These are phyloP conservation scores for Calliopsis andreniformis DNA, from an alignment of 1,140 invertebrate species.

Conservation along the genomic window DNA sequence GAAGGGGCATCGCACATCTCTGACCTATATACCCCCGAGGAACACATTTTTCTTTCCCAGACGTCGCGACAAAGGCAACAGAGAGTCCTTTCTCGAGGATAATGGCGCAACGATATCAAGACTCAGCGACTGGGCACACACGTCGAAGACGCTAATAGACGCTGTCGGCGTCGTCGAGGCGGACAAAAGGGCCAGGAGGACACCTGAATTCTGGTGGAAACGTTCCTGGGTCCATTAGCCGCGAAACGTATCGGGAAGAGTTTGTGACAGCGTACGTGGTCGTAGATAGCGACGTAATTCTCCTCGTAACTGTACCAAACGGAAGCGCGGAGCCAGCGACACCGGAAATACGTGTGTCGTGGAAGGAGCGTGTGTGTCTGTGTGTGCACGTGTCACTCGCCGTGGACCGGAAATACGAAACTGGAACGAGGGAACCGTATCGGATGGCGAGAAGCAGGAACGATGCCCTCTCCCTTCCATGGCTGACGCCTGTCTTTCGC, in stretches of 20 bases:
- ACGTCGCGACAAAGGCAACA: too few relatives aligned
- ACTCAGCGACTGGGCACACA: too few relatives aligned
- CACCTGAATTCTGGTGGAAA: neutral
- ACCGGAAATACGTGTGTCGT: neutral
- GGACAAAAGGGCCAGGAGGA: neutral
- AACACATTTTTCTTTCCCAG: too few relatives aligned
- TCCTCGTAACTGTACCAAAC: too few relatives aligned
- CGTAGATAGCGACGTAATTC: neutral
- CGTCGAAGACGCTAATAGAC: neutral
- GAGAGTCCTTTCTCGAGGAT: too few relatives aligned
- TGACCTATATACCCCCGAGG: too few relatives aligned
- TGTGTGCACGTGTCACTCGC: neutral
- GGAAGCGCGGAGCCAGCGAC: neutral
- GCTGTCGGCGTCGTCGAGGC: neutral
- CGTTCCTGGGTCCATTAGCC: neutral
- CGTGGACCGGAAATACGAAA: constrained; percentile 16
- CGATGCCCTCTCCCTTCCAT: neutral
- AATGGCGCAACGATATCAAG: too few relatives aligned
- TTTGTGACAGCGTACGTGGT: neutral
- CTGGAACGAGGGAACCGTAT: constrained; percentile 19
- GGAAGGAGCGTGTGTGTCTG: neutral
- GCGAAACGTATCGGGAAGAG: constrained; percentile 1
- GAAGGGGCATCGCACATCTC: too few relatives aligned
- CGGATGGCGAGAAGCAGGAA: neutral
- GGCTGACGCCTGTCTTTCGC: constrained; percentile 3